Conservation (phyloP, 53 echinoderm and acorn worm species). For the Stichopus horrens region DNA sequence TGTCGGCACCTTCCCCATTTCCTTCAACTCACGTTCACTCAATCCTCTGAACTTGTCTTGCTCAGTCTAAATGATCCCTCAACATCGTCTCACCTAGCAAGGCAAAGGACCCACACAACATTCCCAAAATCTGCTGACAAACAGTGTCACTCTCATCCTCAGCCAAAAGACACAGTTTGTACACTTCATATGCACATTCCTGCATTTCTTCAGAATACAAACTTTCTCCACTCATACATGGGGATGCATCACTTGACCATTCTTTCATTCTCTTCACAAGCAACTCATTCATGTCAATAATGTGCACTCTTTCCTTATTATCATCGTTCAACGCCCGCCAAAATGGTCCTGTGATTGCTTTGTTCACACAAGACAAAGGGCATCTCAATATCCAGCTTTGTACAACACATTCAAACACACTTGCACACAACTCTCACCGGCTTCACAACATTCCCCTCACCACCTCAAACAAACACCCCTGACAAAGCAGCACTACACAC, state of each 20-base stretch:
- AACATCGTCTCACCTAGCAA: slow-evolving; percentile 40
- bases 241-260: slow-evolving; percentile 46
- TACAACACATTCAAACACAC: no score
- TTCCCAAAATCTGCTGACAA: background rate
- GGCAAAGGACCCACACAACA: slow-evolving; percentile 23
- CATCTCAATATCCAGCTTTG: no score
- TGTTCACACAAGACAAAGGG: no score
- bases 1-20: slow-evolving; percentile 26
- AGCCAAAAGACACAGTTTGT: no score
- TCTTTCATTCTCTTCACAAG: slow-evolving; percentile 8
- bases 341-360: no score
- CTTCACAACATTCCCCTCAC: no score
- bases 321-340: no score
- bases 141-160: no score
- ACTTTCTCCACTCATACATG: slow-evolving; percentile 44
- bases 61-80: slow-evolving; percentile 23
- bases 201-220: slow-evolving; percentile 42
- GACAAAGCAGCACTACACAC: no score
- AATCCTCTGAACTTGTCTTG: no score
- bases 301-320: background rate
- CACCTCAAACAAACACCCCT: no score
- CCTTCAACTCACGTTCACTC: slow-evolving; percentile 10
- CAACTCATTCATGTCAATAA: background rate
- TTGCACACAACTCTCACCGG: background rate
- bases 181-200: background rate